These are phyloP conservation scores for Pogonomyrmex californicus DNA, from an alignment of 1,140 invertebrate species.

Conservation along the genomic window DNA sequence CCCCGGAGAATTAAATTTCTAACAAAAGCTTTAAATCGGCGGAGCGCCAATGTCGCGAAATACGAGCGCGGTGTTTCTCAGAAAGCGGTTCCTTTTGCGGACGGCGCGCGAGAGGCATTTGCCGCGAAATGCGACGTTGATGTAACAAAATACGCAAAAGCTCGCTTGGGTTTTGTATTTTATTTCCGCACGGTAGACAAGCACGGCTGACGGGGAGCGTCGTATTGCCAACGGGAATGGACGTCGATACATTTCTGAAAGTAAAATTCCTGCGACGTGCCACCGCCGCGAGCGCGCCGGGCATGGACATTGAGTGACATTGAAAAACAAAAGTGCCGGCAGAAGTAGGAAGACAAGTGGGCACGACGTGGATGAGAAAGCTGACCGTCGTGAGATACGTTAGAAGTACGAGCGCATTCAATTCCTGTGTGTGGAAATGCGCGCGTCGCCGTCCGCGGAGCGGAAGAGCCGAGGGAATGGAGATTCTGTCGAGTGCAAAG, in stretches of 20 bases:
- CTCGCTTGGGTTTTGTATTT: constrained; percentile 9
- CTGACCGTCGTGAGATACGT: constrained; percentile 68
- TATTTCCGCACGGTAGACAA: constrained; percentile 35
- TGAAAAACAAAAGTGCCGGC: constrained; percentile 61
- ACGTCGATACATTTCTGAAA: constrained; percentile 71
- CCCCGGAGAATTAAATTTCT: constrained; percentile 11
- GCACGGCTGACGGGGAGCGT: constrained; percentile 25
- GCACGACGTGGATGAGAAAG: constrained; percentile 70
- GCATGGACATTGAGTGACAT: constrained; percentile 40
- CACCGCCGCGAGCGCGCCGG: constrained; percentile 12
- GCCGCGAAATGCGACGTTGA: neutral
- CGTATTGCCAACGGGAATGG: constrained; percentile 31
- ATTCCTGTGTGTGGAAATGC: constrained; percentile 75
- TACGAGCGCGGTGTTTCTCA: neutral
- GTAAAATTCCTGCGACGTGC: constrained; percentile 68
- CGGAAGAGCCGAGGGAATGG: constrained; percentile 51
- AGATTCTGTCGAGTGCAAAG: constrained; percentile 77
- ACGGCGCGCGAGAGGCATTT: neutral
- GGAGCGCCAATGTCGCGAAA: neutral
- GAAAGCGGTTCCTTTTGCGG: neutral
- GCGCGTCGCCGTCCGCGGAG: constrained; percentile 74
- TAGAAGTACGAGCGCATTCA: constrained; percentile 80
- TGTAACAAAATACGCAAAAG: constrained; percentile 32
- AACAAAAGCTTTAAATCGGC: neutral
- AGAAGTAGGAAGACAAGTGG: constrained; percentile 68